Percentiles rank a stretch among this genome's conserved stretches.
phyloP scores from a whole-genome alignment of 1,140 invertebrate species.

The Bombus sibiricus region DNA sequence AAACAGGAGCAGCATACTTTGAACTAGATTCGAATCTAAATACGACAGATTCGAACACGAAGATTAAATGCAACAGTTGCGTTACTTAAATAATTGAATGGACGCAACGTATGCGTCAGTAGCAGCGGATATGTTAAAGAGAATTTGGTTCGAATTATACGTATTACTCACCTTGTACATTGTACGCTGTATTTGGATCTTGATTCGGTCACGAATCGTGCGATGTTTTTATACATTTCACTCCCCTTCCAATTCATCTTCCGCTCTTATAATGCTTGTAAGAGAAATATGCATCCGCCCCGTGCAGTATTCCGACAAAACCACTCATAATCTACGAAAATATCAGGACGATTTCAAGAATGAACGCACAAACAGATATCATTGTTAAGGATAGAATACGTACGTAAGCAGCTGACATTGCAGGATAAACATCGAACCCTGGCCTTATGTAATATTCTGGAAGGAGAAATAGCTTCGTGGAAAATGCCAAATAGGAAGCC shows the following conservation, averaged over 20 bases:
- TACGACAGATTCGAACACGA: too few species aligned
- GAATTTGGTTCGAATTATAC: neutral
- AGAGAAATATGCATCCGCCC: constrained; percentile 88
- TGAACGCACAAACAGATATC: neutral
- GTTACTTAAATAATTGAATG: neutral
- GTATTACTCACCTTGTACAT: neutral
- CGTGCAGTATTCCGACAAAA: constrained; percentile 88
- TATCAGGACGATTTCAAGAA: neutral
- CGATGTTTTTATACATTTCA: neutral
- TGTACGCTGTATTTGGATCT: too few species aligned
- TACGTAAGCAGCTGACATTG: constrained; percentile 92
- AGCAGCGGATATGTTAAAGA: neutral
- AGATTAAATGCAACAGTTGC: too few species aligned
- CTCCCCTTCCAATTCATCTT: constrained; percentile 64
- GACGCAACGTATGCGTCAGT: neutral
- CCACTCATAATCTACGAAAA: constrained; percentile 88
- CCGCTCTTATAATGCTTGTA: constrained; percentile 85
- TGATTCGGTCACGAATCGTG: neutral
- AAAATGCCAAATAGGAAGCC: constrained; percentile 89
- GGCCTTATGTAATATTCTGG: constrained; percentile 84
- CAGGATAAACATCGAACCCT: constrained; percentile 89
- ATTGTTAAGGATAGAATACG: constrained; percentile 77
- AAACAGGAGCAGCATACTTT: too few species aligned
- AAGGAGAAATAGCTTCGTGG: constrained; percentile 89
- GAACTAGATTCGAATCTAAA: too few species aligned